A percentile compares a stretch with the other conserved stretches of the same genome.
phyloP scores from a whole-genome alignment of 64 coral and sea anemone species.

The Pachyseris speciosa region DNA sequence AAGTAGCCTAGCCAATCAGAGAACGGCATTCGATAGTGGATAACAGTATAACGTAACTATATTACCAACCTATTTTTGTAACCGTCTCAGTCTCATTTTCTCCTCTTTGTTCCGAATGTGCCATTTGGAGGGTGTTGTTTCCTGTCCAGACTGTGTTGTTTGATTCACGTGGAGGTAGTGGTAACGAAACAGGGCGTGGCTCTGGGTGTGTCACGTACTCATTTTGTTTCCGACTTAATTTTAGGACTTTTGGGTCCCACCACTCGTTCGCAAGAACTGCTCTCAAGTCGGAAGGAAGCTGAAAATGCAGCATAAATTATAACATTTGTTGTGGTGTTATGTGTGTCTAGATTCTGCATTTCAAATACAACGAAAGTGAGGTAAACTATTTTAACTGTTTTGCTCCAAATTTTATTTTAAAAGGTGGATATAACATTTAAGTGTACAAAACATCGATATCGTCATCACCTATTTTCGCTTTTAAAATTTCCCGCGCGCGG shows the following conservation, averaged over 20 bases:
- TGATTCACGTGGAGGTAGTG: neutral
- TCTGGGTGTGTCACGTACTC: slow-evolving; percentile 34
- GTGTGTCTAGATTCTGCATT: too few relatives aligned
- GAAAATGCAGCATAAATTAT: neutral
- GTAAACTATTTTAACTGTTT: too few relatives aligned
- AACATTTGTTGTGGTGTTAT: neutral
- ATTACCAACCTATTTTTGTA: neutral
- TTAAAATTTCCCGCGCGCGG: too few relatives aligned
- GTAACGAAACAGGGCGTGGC: neutral
- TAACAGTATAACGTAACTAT: too few relatives aligned
- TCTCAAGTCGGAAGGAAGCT: slow-evolving; percentile 9
- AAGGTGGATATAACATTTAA: too few relatives aligned
- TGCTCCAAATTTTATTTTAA: too few relatives aligned
- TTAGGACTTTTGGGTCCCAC: slow-evolving; percentile 1
- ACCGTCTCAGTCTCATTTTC: neutral
- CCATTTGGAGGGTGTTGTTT: neutral
- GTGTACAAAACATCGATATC: too few relatives aligned
- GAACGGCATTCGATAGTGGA: too few relatives aligned
- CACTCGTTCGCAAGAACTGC: neutral
- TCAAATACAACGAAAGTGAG: too few relatives aligned
- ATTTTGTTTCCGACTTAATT: slow-evolving; percentile 15
- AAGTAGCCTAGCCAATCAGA: too few relatives aligned
- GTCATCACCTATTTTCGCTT: too few relatives aligned
- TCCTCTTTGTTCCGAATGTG: neutral
- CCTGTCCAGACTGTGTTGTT: neutral